These are phyloP conservation scores for Oncorhynchus tshawytscha DNA, from an alignment of 2,113 vertebrate species.

Conservation along the genomic window DNA sequence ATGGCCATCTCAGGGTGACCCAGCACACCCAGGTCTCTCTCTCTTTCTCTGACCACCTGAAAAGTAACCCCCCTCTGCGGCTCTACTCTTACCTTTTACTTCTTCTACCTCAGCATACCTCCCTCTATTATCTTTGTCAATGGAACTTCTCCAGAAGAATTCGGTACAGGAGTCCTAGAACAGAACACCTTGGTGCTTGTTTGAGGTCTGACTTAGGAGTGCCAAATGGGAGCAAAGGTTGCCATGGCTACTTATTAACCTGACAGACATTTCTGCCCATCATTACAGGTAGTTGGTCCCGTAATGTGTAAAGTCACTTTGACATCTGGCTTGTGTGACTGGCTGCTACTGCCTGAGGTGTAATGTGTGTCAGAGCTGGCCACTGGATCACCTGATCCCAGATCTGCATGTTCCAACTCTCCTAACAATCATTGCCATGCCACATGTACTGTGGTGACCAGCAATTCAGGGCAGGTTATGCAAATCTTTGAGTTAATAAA, in stretches of 20 bases:
- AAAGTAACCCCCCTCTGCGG: too few relatives aligned
- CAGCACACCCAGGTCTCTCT: constrained; percentile 8
- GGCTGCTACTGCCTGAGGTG: neutral
- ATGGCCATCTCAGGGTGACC: constrained; percentile 68
- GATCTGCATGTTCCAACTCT: too few relatives aligned
- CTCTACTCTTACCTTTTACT: constrained; percentile 18
- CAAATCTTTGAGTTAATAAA: too few relatives aligned
- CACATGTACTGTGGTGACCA: too few relatives aligned
- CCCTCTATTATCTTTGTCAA: constrained; percentile 25
- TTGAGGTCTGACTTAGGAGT: constrained; percentile 68
- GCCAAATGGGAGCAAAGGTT: constrained; percentile 84
- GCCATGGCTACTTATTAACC: constrained; percentile 92
- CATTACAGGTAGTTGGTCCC: constrained; percentile 55
- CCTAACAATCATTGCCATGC: too few relatives aligned
- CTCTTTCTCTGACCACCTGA: neutral
- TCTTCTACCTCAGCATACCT: constrained; percentile 15
- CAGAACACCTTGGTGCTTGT: constrained; percentile 59
- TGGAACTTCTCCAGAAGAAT: constrained; percentile 10
- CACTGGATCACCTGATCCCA: neutral
- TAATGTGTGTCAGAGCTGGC: neutral
- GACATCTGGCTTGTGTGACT: neutral
- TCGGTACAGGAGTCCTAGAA: constrained; percentile 2
- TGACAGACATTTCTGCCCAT: constrained; percentile 50
- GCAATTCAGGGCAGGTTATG: too few relatives aligned
- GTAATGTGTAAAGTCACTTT: constrained; percentile 19